A percentile compares a stretch with the other conserved stretches of the same genome.
Evolutionary conservation across 1,140 invertebrate genomes (phyloP).

Genomic region (Neodiprion fabricii): DNA sequence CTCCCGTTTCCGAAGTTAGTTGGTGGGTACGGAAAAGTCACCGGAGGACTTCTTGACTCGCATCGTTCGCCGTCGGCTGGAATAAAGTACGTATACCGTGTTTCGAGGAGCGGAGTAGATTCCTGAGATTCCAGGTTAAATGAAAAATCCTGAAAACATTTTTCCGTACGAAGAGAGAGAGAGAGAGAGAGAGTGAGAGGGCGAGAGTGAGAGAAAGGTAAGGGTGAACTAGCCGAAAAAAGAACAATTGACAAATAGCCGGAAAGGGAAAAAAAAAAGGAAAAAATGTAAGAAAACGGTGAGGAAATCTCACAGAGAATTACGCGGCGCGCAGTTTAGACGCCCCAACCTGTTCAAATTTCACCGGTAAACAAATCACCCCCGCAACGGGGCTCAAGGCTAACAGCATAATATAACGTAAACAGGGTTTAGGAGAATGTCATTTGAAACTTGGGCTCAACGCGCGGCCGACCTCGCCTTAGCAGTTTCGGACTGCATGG

Average conservation of each 20-base stretch:
- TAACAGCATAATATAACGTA: constrained; percentile 34
- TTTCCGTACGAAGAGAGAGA: background rate
- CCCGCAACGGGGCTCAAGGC: constrained; percentile 16
- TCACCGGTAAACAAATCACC: background rate
- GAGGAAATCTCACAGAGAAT: background rate
- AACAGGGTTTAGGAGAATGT: constrained; percentile 36
- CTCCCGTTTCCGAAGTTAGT: too few species aligned
- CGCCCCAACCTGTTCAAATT: background rate
- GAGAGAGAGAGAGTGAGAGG: constrained; percentile 8
- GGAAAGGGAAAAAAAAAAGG: background rate
- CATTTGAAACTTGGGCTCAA: constrained; percentile 37
- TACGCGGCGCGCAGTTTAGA: background rate
- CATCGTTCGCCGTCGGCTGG: too few species aligned
- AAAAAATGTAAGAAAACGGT: background rate
- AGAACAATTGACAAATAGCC: background rate
- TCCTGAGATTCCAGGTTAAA: background rate
- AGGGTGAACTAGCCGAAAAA: constrained; percentile 10
- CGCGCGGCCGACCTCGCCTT: constrained; percentile 32
- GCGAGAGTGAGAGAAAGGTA: background rate
- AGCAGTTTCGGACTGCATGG: constrained; percentile 22
- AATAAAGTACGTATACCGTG: too few species aligned
- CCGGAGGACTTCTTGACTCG: background rate
- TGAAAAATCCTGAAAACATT: background rate
- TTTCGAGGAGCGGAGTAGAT: background rate
- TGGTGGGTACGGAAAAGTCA: background rate